Evolutionary conservation across 1,140 invertebrate species (phyloP).

Genomic region (Procambarus clarkii): DNA sequence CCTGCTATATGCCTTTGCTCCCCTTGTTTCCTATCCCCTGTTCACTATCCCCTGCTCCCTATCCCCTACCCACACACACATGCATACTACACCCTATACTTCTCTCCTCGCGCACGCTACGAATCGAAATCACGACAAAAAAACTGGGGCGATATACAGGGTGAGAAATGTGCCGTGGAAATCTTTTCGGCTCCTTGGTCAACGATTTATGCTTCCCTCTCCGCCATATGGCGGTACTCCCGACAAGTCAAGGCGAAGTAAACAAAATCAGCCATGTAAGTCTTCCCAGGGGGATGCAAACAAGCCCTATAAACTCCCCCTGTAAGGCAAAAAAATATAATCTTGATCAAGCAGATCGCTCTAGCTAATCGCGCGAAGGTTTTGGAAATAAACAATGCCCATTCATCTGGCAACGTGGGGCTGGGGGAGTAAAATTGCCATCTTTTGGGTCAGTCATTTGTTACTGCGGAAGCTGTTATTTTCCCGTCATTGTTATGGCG

Average conservation of each 20-base stretch:
- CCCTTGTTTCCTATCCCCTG: no score
- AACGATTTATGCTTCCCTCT: slow-evolving; percentile 27
- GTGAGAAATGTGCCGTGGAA: background rate
- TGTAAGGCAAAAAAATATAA: background rate
- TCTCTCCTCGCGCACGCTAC: background rate
- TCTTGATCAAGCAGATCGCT: background rate
- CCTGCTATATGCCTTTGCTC: no score
- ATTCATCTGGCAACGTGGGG: slow-evolving; percentile 43
- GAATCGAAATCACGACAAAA: background rate
- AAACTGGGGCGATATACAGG: background rate
- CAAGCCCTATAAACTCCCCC: background rate
- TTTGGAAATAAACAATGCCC: slow-evolving; percentile 14
- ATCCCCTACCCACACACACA: no score
- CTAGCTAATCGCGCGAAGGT: background rate
- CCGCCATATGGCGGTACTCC: slow-evolving; percentile 16
- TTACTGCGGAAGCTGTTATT: background rate
- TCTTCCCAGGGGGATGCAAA: background rate
- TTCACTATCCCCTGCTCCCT: no score
- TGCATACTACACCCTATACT: no score
- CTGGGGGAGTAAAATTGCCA: slow-evolving; percentile 23
- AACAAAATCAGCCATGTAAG: background rate
- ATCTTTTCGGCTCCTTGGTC: background rate
- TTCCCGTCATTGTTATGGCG: background rate
- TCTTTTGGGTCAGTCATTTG: slow-evolving; percentile 52
- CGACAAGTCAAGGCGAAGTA: background rate